phyloP scores from a whole-genome alignment of 2,113 vertebrate species.

The Rutilus rutilus region DNA sequence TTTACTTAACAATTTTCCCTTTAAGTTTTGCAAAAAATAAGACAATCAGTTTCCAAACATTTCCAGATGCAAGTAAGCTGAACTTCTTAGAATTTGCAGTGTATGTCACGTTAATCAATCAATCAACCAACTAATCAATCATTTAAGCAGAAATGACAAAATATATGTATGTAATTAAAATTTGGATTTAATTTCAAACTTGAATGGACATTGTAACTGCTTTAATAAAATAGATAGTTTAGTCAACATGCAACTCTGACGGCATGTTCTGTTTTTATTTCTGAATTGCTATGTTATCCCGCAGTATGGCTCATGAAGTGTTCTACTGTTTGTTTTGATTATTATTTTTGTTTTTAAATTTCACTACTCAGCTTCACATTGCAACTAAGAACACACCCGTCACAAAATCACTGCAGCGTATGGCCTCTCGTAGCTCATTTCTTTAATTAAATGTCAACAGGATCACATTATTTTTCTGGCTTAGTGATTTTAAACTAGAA shows the following conservation, averaged over 20 bases:
- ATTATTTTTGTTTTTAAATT: slow-evolving; percentile 3
- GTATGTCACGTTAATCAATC: slow-evolving; percentile 2
- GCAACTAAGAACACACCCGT: neutral
- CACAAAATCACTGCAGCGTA: neutral
- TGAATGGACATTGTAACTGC: neutral
- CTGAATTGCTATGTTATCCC: neutral
- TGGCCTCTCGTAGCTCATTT: neutral
- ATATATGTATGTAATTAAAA: neutral
- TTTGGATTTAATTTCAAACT: neutral
- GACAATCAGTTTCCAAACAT: neutral
- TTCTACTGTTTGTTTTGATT: neutral
- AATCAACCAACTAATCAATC: slow-evolving; percentile 5
- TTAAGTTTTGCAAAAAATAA: neutral
- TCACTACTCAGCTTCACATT: neutral
- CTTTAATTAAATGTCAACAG: slow-evolving; percentile 21
- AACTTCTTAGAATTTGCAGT: neutral
- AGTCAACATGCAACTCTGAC: neutral
- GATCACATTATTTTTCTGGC: slow-evolving; percentile 5
- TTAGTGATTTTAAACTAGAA: slow-evolving; percentile 17
- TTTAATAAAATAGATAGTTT: neutral
- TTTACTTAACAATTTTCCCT: neutral
- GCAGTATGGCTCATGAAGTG: no score
- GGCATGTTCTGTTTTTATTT: neutral
- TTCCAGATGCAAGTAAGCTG: neutral
- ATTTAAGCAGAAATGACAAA: slow-evolving; percentile 8